A percentile compares a stretch with the other conserved stretches of the same genome.
Evolutionary conservation across 2,888 invertebrate species (phyloP).

Genomic region (Athalia rosae): DNA sequence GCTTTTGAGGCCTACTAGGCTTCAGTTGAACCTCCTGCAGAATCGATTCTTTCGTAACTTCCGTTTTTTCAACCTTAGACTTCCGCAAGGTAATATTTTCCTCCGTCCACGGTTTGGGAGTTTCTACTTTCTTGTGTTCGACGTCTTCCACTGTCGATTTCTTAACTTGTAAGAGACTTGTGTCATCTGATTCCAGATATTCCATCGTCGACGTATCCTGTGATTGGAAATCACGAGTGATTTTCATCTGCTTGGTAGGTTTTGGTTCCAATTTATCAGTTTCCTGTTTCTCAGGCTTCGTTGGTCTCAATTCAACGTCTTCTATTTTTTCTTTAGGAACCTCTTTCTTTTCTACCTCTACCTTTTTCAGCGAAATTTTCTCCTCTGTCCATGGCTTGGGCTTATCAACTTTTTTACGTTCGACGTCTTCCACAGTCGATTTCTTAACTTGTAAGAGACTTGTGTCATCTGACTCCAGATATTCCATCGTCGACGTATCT

Average conservation of each 20-base stretch:
- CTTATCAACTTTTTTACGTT: conserved; percentile 50
- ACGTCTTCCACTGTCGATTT: conserved; percentile 49
- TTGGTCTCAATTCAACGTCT: conserved; percentile 52
- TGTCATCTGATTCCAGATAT: conserved; percentile 58
- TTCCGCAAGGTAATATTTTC: conserved; percentile 67
- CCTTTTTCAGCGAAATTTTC: conserved; percentile 64
- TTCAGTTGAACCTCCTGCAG: conserved; percentile 53
- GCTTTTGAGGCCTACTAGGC: conserved; percentile 47
- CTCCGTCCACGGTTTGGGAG: conserved; percentile 67
- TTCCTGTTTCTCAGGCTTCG: conserved; percentile 44
- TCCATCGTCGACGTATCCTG: conserved; percentile 11
- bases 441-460: conserved; percentile 53
- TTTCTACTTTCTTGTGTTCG: conserved; percentile 50
- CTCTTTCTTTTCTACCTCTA: conserved; percentile 60
- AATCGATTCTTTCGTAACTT: conserved; percentile 60
- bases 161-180: conserved; percentile 53
- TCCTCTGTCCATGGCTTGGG: conserved; percentile 69
- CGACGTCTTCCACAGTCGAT: conserved; percentile 48
- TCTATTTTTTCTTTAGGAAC: conserved; percentile 61
- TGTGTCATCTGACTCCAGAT: conserved; percentile 57
- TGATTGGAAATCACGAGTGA: background rate
- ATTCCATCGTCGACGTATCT: conserved; percentile 34
- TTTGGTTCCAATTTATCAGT: conserved; percentile 17
- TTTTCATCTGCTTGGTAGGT: background rate
- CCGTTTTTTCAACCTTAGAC: conserved; percentile 60